Conservation (phyloP, 2,888 invertebrate genomes). For the Chironomus riparius region DNA sequence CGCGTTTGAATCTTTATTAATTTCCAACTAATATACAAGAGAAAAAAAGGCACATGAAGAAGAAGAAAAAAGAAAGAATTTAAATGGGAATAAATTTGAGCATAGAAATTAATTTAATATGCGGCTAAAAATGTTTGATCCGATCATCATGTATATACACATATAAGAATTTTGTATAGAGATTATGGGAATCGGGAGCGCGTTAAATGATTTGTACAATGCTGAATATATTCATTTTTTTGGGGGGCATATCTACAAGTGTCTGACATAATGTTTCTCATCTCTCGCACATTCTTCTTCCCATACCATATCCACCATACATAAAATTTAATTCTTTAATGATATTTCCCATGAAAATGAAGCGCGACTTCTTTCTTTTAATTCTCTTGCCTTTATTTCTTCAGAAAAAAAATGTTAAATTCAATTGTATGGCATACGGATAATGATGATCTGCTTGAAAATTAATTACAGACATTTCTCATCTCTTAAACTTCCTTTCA, state of each 20-base stretch:
- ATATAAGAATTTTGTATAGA: background rate
- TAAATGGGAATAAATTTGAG: slow-evolving; percentile 12
- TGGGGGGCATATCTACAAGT: background rate
- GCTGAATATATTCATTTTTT: background rate
- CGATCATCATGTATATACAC: background rate
- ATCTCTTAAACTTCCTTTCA: slow-evolving; percentile 27
- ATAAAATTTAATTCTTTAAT: background rate
- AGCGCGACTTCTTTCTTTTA: background rate
- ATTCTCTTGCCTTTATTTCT: background rate
- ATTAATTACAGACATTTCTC: slow-evolving; percentile 25
- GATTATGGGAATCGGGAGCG: slow-evolving; percentile 5
- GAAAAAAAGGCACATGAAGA: background rate
- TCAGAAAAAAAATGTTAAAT: background rate
- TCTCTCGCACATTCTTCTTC: background rate
- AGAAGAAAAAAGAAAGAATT: background rate
- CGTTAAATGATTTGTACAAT: background rate
- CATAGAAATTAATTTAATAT: slow-evolving; percentile 5
- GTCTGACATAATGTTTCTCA: background rate
- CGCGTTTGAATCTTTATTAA: slow-evolving; percentile 2
- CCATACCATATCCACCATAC: background rate
- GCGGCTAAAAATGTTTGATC: slow-evolving; percentile 4
- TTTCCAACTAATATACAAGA: background rate
- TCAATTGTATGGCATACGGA: background rate
- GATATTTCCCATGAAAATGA: background rate
- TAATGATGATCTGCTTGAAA: slow-evolving; percentile 1